A percentile compares a stretch with the other conserved stretches of the same genome.
phyloP scores from a whole-genome alignment of 2,113 vertebrate genomes.

The Psilopsiagon aurifrons region DNA sequence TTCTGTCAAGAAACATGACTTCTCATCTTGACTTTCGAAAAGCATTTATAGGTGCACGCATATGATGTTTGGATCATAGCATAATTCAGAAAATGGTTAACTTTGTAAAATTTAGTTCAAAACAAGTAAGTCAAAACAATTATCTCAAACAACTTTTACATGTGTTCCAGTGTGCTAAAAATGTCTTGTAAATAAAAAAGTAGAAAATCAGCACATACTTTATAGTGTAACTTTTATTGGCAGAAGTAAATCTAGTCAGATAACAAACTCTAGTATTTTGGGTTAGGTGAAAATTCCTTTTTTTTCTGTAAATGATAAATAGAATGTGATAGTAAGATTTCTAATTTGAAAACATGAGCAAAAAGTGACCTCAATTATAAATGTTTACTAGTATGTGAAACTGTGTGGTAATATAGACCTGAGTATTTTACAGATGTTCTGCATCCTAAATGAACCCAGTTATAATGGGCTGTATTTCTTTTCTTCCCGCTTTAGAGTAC shows the following conservation, averaged over 20 bases:
- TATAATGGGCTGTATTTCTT: not conserved
- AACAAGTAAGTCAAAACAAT: not conserved
- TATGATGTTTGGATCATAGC: not conserved
- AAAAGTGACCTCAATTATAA: not conserved
- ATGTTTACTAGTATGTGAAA: not conserved
- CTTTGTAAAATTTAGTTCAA: not conserved
- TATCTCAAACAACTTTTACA: not conserved
- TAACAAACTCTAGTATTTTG: not conserved
- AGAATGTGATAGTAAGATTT: not conserved
- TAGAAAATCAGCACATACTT: not conserved
- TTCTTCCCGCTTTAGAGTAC: not conserved
- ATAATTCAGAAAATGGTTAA: not conserved
- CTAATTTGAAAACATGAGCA: not conserved
- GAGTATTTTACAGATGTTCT: not conserved
- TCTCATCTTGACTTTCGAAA: not conserved
- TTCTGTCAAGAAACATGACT: not conserved
- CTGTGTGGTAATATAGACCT: not conserved
- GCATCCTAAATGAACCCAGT: not conserved
- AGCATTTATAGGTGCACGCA: not conserved
- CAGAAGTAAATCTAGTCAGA: not conserved
- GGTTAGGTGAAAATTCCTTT: not conserved
- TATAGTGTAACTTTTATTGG: not conserved
- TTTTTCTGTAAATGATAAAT: not conserved
- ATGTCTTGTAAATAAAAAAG: not conserved
- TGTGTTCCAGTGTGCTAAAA: not conserved